Conservation (phyloP, 2,113 vertebrate species). For the Alaudala cheleensis region DNA sequence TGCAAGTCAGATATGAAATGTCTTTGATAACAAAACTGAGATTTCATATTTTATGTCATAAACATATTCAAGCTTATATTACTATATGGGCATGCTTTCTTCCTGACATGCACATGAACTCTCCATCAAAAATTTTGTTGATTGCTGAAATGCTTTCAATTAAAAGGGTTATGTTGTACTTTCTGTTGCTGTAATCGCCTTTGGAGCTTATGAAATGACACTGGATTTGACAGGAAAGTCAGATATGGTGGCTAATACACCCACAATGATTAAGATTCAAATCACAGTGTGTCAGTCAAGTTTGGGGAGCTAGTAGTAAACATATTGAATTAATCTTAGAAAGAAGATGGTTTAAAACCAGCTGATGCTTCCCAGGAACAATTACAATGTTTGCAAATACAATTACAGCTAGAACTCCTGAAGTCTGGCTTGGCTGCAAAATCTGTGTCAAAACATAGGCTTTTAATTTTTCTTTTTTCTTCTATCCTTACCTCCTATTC, state of each 20-base stretch:
- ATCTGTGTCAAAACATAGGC: background rate
- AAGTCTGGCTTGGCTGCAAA: background rate
- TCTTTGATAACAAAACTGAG: background rate
- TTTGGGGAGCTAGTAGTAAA: background rate
- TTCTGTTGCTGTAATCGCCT: background rate
- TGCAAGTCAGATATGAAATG: background rate
- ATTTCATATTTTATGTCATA: background rate
- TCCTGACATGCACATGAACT: fast-evolving
- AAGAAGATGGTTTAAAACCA: background rate
- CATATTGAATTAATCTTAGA: background rate
- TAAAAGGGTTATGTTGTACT: background rate
- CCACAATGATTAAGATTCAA: background rate
- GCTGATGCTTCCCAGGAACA: background rate
- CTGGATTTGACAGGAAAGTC: background rate
- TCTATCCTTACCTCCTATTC: background rate
- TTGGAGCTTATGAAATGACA: background rate
- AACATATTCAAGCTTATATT: background rate
- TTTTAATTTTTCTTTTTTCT: background rate
- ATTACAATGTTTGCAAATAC: background rate
- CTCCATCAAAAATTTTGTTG: background rate
- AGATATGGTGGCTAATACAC: background rate
- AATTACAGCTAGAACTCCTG: background rate
- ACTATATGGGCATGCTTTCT: background rate
- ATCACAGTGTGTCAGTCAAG: background rate
- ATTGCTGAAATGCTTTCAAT: background rate